These are phyloP conservation scores for Chelon auratus DNA, from an alignment of 2,797 vertebrate genomes.

Conservation along the genomic window DNA sequence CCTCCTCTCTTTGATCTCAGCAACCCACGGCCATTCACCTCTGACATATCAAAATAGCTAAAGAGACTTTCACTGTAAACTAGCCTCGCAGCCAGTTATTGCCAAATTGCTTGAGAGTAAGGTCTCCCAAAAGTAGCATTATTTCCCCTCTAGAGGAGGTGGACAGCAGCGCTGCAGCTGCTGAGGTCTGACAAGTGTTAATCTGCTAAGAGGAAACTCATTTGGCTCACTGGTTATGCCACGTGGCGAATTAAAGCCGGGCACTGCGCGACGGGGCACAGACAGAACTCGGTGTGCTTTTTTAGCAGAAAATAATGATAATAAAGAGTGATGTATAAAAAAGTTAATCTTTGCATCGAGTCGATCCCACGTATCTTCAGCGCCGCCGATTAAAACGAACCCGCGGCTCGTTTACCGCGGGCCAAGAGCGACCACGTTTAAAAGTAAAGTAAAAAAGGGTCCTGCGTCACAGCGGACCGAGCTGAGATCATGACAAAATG, in stretches of 20 bases:
- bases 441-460: conserved; percentile 29
- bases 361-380: conserved; percentile 28
- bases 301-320: conserved; percentile 1
- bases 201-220: conserved; percentile 75
- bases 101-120: conserved; percentile 57
- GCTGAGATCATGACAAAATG: conserved; percentile 74
- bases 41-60: conserved; percentile 80
- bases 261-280: conserved; percentile 4
- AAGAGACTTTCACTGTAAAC: conserved; percentile 68
- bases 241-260: conserved; percentile 68
- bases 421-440: no score
- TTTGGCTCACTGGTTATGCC: conserved; percentile 72
- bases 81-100: conserved; percentile 46
- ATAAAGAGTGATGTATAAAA: conserved; percentile 27
- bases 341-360: conserved; percentile 1
- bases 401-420: no score
- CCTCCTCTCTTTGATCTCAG: conserved; percentile 59
- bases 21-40: conserved; percentile 78
- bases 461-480: conserved; percentile 66
- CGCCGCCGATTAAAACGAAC: conserved; percentile 30
- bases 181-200: conserved; percentile 76
- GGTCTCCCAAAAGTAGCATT: conserved; percentile 61
- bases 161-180: conserved; percentile 70
- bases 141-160: conserved; percentile 65
- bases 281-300: conserved; percentile 9